These are phyloP conservation scores for Anser brachyrhynchus DNA, from an alignment of 2,113 vertebrate species.

Conservation along the genomic window DNA sequence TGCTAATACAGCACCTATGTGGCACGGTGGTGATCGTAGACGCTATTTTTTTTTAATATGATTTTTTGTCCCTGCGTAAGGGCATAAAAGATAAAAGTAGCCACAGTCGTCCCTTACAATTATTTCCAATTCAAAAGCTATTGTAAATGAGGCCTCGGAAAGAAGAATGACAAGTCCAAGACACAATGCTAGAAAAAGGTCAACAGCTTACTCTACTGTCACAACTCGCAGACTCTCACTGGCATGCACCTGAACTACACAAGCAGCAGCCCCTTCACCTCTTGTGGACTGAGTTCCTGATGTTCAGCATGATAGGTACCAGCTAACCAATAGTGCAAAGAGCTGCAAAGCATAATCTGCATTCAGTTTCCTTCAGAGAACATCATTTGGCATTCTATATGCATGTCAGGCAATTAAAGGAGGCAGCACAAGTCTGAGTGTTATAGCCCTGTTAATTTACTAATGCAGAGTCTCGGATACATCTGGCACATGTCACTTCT, in stretches of 20 bases:
- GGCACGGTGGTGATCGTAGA: not conserved
- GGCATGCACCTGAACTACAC: conserved; percentile 35
- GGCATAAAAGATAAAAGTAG: conserved; percentile 4
- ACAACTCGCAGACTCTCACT: not conserved
- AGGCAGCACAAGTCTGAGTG: conserved; percentile 57
- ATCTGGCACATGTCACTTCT: conserved; percentile 68
- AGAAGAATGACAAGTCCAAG: conserved; percentile 58
- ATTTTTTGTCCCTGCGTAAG: not conserved
- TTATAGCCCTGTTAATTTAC: conserved; percentile 68
- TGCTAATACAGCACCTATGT: not conserved
- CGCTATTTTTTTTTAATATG: not conserved
- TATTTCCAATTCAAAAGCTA: conserved; percentile 49
- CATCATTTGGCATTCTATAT: conserved; percentile 57
- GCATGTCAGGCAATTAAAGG: conserved; percentile 67
- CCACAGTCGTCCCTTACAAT: not conserved
- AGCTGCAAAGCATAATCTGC: conserved; percentile 56
- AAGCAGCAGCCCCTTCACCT: conserved; percentile 59
- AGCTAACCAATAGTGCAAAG: conserved; percentile 42
- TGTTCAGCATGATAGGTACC: conserved; percentile 58
- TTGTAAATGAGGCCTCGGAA: conserved; percentile 18
- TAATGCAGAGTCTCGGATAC: conserved; percentile 61
- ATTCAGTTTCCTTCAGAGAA: conserved; percentile 54
- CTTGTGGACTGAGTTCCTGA: conserved; percentile 37
- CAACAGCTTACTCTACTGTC: conserved; percentile 45
- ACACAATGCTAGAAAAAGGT: conserved; percentile 8